Base-by-base conservation (phyloP, 2,888 invertebrate species). In the Pristionchus arcanus region DNA sequence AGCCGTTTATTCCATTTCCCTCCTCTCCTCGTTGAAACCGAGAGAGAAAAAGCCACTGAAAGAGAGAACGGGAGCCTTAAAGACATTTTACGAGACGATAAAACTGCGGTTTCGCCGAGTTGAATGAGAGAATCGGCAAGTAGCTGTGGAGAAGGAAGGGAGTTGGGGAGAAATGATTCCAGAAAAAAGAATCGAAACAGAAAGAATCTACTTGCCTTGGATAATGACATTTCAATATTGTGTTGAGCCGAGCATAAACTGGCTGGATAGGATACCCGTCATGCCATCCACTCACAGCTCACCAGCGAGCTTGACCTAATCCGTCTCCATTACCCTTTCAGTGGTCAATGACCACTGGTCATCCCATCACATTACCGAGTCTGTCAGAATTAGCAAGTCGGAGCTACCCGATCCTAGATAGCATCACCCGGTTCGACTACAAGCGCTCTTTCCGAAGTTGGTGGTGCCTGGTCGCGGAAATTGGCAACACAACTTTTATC, bases 261-360 rank as follows among this genome's bases (percentile, higher is more conserved):
- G n/a, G n/a, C n/a, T n/a, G n/a, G n/a, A n/a, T n/a, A n/a, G n/a
- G n/a, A n/a, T n/a, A n/a, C n/a, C n/a, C n/a, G n/a, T n/a, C n/a
- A n/a, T n/a, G 42, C 42, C 42, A 16, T 63, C 25, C 25, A n/a
- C 63, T 63, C n/a, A 63, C 63, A 63, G n/a, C 63, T 49, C 42
- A 9, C 63, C 7, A 2, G 1, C 2, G 37, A 37, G 81, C 25
- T 81, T 81, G 81, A 53, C 81, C 49, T 53, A 81, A 81, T 81
- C 81, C 81, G 81, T 81, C 81, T 81, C 81, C 16, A 81, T 81
- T 81, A 81, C 7, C n/a, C 81, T n/a, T n/a, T n/a, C n/a, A n/a
- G n/a, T n/a, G n/a, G n/a, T n/a, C n/a, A n/a, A n/a, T n/a, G n/a
- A n/a, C n/a, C n/a, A n/a, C n/a, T n/a, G 49, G 81, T 81, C 81